Base-by-base conservation (phyloP, 2,113 vertebrate genomes). In the Myodes glareolus region DNA sequence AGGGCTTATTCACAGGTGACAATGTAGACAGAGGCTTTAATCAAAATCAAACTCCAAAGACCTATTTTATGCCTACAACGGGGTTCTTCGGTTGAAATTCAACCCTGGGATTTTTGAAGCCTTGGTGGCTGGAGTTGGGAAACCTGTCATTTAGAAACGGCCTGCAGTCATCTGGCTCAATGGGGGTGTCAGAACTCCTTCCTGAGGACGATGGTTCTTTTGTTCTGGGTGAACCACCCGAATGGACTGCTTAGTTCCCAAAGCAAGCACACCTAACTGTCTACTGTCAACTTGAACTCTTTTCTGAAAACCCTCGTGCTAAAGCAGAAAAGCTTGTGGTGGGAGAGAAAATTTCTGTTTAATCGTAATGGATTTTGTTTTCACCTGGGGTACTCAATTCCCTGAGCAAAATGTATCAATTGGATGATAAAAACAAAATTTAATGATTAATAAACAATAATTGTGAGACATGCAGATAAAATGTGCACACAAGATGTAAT, bases 31-130 rank as follows among this genome's bases (percentile, higher is more conserved):
- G 90, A 88, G 65, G 31, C 88, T 95, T 95, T 94, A 92, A 94
- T 97, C 70, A 95, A 96, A 97, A 95, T 94, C 92, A 92, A 93
- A 81, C 81, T 95, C 81, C 61, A n/a, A 61, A 61, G 52, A 97
- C 85, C 47, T 95, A 93, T 92, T 95, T 98, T 88, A 93, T 95
- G 50, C 67, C 85, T 42, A 72, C 77, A 82, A 81, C 61, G 58
- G 88, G 58, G 67, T 94, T n/a, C 91, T 96, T 77, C n/a, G 55
- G 50, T 93, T 95, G 92, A 90, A 96, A 95, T 96, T 91, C 91
- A 96, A 85, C 81, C 85, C 45, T 61, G 73, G 90, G 87, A 82
- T 87, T 95, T 95, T 78, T 94, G 97, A 96, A 68, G 85, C 70
- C 90, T 89, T 89, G 67, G 52, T 93, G 80, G 61, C 82, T 89